Percentiles rank a stretch among this genome's conserved stretches.
Conservation (phyloP, 2,113 vertebrate species). For the Recurvirostra avosetta region DNA sequence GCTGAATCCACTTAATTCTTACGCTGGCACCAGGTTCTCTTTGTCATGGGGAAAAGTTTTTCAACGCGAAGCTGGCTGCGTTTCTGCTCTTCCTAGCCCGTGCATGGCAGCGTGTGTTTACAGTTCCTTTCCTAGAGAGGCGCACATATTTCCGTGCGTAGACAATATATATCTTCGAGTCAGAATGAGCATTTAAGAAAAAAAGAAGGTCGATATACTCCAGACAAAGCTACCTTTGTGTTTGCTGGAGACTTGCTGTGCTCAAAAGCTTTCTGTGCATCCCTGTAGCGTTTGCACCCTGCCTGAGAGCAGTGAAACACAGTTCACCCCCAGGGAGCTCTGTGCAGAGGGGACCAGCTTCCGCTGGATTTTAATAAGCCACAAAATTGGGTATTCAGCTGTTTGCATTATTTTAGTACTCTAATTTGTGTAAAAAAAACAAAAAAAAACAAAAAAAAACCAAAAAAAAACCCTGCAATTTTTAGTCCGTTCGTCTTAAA, state of each 20-base stretch:
- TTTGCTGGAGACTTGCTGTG: background rate
- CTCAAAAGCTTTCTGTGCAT: background rate
- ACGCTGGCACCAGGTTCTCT: background rate
- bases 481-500: background rate
- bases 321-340: background rate
- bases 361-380: background rate
- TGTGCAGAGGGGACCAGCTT: background rate
- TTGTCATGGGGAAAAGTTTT: background rate
- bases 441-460: no score
- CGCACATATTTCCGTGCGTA: fast-evolving
- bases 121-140: background rate
- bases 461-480: no score
- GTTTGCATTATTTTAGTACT: background rate
- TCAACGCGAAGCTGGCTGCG: background rate
- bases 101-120: background rate
- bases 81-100: background rate
- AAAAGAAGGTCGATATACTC: background rate
- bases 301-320: background rate
- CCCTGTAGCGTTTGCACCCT: background rate
- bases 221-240: background rate
- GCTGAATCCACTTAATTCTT: background rate
- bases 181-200: background rate
- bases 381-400: background rate
- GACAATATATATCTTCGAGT: background rate
- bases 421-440: background rate